Evolutionary conservation across 2,888 invertebrate genomes (phyloP), one percentile per base, ranked within the genome.

Genomic region (Napeogenes inachia): DNA sequence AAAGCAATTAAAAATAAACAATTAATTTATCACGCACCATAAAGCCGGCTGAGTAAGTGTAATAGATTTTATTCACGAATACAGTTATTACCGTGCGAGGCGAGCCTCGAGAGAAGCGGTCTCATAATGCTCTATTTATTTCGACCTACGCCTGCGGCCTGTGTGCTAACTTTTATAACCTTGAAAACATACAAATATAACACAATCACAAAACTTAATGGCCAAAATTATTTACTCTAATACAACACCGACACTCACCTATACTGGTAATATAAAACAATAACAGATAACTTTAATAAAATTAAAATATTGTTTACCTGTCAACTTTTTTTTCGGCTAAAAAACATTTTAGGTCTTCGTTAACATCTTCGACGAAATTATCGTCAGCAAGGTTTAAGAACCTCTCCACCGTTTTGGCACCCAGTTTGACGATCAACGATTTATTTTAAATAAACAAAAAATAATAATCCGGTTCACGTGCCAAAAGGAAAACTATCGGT

Each of bases 371-470:
- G 75, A 90, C 80, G 74, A 91, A 91, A 76, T 82, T 85, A 69
- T 81, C 83, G 79, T 91, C 91, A 70, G 90, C 90, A 71, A 87
- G 82, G 77, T 78, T 85, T 71, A 91, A 76, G 75, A 90, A 88
- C 75, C 85, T 85, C 73, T 89, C 89, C 67, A 89, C 85, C 73
- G 87, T 88, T 88, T 89, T 90, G 87, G 91, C 81, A 90, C 90
- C 91, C 91, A 91, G 91, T 78, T 90, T 91, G 89, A 80, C 86
- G 72, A 66, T 60, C 60, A 61, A 62, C 63, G 67, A 59, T 76
- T 71, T 74, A 72, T 72, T 74, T 75, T 70, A 76, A 78, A 74
- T 78, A 80, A 81, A 78, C 75, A 79, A 80, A 78, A 77, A 68
- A 62, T 61, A 71, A 69, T 64, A 62, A 67, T 71, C 73, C 73